Percentiles rank a stretch among this genome's conserved stretches.
These are phyloP conservation scores for Emydoidea blandingii DNA, from an alignment of 2,797 vertebrate genomes.

Conservation along the genomic window DNA sequence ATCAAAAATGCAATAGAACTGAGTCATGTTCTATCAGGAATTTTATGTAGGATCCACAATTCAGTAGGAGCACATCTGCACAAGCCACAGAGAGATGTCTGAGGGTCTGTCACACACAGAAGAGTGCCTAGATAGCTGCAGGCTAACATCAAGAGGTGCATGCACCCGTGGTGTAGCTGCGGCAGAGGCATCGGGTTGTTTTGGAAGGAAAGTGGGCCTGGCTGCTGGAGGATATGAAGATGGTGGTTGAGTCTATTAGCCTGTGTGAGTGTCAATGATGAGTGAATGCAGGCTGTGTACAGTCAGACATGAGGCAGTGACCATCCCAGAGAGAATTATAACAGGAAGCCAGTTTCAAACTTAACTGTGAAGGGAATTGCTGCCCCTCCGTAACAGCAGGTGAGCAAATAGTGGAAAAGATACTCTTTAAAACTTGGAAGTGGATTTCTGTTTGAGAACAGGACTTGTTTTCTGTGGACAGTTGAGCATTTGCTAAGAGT, in stretches of 20 bases:
- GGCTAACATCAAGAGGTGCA: background rate
- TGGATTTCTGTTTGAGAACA: background rate
- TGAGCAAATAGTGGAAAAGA: background rate
- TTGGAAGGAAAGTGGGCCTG: background rate
- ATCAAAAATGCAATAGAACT: rapidly evolving
- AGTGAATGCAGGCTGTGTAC: background rate
- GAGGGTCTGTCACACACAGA: background rate
- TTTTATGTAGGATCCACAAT: background rate
- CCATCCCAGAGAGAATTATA: background rate
- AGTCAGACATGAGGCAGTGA: background rate
- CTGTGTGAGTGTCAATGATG: background rate
- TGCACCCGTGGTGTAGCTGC: background rate
- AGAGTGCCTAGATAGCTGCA: background rate
- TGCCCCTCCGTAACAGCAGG: background rate
- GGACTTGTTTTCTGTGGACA: background rate
- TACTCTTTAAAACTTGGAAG: background rate
- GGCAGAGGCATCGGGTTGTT: background rate
- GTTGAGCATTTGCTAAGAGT: background rate
- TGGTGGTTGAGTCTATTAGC: background rate
- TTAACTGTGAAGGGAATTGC: background rate
- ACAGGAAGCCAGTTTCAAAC: background rate
- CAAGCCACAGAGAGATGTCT: background rate
- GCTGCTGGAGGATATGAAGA: background rate
- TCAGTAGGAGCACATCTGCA: background rate
- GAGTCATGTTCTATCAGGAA: background rate